These are phyloP conservation scores for Orchesella cincta DNA, from an alignment of 1,140 invertebrate species.

Conservation along the genomic window DNA sequence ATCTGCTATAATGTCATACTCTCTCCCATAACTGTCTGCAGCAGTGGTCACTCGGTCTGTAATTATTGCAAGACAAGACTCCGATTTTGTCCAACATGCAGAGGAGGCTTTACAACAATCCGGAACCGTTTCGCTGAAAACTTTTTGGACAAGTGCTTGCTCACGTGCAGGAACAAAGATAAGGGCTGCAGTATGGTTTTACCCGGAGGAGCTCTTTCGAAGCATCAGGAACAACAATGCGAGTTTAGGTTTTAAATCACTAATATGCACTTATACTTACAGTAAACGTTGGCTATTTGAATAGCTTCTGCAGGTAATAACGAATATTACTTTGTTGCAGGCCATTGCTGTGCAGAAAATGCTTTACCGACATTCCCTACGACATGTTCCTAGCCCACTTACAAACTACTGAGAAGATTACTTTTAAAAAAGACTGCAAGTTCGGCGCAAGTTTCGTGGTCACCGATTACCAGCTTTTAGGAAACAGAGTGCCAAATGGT, in stretches of 20 bases:
- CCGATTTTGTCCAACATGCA: conserved; percentile 1
- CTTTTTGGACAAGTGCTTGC: conserved; percentile 13
- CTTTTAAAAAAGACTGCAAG: neutral
- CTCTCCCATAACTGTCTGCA: conserved; percentile 4
- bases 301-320: no score
- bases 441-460: no score
- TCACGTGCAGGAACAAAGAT: conserved; percentile 2
- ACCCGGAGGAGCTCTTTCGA: neutral
- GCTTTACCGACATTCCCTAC: neutral
- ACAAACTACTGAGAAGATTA: neutral
- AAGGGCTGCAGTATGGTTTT: neutral
- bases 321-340: neutral
- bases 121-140: conserved; percentile 24
- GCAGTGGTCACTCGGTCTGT: conserved; percentile 4
- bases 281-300: no score
- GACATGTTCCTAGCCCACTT: conserved; percentile 8
- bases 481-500: neutral
- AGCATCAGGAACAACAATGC: neutral
- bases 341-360: conserved; percentile 12
- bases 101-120: conserved; percentile 3
- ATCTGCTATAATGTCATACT: conserved; percentile 25
- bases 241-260: neutral
- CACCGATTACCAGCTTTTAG: conserved; percentile 16
- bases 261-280: no score
- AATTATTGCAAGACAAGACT: neutral